phyloP scores from a whole-genome alignment of 2,113 vertebrate species.

The Tychaedon coryphoeus region DNA sequence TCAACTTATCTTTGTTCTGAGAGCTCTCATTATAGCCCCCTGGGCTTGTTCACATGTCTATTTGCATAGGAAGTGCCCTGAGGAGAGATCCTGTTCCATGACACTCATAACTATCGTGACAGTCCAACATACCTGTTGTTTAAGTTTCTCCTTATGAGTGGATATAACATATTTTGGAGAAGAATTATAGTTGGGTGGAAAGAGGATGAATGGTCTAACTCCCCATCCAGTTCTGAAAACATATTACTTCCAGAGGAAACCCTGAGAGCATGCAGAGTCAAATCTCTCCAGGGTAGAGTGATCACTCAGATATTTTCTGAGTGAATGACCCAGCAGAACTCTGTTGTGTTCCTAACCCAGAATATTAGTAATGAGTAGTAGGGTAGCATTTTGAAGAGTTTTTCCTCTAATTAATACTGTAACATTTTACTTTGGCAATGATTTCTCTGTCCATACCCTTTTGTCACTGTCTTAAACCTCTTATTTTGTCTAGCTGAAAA shows the following conservation, averaged over 20 bases:
- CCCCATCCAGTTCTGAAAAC: background rate
- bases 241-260: background rate
- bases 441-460: background rate
- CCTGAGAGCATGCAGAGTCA: accelerated
- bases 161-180: background rate
- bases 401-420: background rate
- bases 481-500: background rate
- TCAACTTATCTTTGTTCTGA: conserved; percentile 64
- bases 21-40: background rate
- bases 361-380: background rate
- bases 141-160: background rate
- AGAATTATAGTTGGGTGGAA: background rate
- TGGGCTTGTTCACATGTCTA: background rate
- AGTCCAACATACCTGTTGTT: conserved; percentile 25
- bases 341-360: background rate
- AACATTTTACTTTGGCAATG: background rate
- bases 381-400: background rate
- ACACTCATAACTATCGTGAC: conserved; percentile 10
- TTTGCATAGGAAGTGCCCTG: conserved; percentile 23
- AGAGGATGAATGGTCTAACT: background rate
- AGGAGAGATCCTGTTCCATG: conserved; percentile 49
- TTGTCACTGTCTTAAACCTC: background rate
- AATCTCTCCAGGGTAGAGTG: background rate
- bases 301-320: background rate
- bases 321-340: background rate